A percentile compares a stretch with the other conserved stretches of the same genome.
phyloP scores from a whole-genome alignment of 2,797 vertebrate genomes.

The Trachurus trachurus region DNA sequence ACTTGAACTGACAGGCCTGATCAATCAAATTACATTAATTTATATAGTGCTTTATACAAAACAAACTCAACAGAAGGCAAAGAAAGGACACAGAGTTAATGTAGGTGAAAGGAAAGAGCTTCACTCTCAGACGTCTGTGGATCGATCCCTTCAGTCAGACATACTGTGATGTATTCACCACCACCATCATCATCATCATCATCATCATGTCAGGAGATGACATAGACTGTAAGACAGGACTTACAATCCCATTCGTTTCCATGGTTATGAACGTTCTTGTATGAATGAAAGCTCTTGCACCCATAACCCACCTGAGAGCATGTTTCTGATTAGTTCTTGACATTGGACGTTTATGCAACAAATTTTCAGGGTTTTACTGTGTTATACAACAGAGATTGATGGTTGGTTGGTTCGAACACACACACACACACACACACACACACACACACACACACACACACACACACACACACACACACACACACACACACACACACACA shows the following conservation, averaged over 20 bases:
- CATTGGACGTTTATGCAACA: neutral
- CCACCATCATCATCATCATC: neutral
- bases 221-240: neutral
- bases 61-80: neutral
- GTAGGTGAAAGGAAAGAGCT: neutral
- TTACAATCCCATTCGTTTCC: neutral
- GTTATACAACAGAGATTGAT: neutral
- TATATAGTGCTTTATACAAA: neutral
- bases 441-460: no score
- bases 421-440: no score
- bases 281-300: neutral
- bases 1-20: conserved; percentile 22
- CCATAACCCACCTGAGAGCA: neutral
- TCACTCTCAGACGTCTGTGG: neutral
- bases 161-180: neutral
- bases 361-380: neutral
- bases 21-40: conserved; percentile 34
- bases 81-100: neutral
- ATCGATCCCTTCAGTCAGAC: neutral
- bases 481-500: no score
- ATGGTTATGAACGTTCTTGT: neutral
- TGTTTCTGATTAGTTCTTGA: neutral
- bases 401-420: no score
- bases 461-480: no score
- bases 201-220: neutral